phyloP scores from a whole-genome alignment of 2,113 vertebrate genomes.

The Esox niger region DNA sequence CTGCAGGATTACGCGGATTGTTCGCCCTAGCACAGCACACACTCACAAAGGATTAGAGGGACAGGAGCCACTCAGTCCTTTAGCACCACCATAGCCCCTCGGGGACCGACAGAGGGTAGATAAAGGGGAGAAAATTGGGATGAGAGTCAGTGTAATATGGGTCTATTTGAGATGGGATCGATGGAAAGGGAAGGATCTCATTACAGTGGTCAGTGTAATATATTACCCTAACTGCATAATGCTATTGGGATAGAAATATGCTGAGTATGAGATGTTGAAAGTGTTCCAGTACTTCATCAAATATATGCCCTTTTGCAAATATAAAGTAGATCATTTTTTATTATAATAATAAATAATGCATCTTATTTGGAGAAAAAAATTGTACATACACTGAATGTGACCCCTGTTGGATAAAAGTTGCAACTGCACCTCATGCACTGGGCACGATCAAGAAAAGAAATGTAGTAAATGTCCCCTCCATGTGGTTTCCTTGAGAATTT shows the following conservation, averaged over 20 bases:
- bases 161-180: not conserved
- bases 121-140: not conserved
- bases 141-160: not conserved
- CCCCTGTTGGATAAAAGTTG: not conserved
- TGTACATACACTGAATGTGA: not conserved
- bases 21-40: constrained; percentile 37
- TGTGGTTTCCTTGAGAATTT: constrained; percentile 10
- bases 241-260: not conserved
- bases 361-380: too few species aligned
- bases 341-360: too few species aligned
- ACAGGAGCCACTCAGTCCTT: constrained; percentile 53
- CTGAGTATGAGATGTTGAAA: not conserved
- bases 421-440: not conserved
- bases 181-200: not conserved
- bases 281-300: not conserved
- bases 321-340: not conserved
- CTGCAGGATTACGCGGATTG: constrained; percentile 59
- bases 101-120: not conserved
- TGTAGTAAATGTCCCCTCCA: constrained; percentile 37
- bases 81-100: constrained; percentile 14
- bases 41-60: constrained; percentile 27
- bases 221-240: not conserved
- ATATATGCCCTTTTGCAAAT: not conserved
- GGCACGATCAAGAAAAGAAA: not conserved
- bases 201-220: not conserved